Evolutionary conservation across 2,797 vertebrate species (phyloP), one percentile per base, ranked within the genome.

Genomic region (Galagoides demidoff): DNA sequence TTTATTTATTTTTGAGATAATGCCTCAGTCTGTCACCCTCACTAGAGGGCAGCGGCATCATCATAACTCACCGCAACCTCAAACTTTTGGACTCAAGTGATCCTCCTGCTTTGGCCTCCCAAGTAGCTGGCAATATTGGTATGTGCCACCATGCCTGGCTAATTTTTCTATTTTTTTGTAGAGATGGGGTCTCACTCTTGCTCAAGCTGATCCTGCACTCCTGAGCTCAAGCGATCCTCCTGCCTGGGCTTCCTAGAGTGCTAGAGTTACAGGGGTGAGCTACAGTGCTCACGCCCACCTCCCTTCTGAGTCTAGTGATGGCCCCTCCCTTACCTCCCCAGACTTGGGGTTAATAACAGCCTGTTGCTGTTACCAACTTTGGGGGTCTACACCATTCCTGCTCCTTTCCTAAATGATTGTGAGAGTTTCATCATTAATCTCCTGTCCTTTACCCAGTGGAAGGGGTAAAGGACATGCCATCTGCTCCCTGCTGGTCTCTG

Each of bases 401-500:
- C 55, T 66, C 23, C 49, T 49, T 88, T 79, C n/a, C 39, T 88
- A 88, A 84, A 34, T 68, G 63, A 66, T 52, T 68, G 22, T 4
- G 37, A 81, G 43, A 68, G 31, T 34, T 84, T n/a, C 31, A 25
- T 84, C 68, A n/a, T 17, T 55, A 70, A 87, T 88, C 78, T 74
- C 78, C 43, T 73, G 57, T 95, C 83, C 78, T 45, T 78, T 61
- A 84, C 64, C 68, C 64, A 74, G 57, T 79, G 81, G 52, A 91
- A 39, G 39, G 39, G 39, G 39, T 39, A 39, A 39, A 39, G 39
- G 39, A 49, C 68, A 55, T 25, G 25, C 81, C 61, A 71, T 90
- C 76, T 92, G 61, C 82, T 92, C 16, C 55, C 52, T 94, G 77
- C 76, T 86, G 59, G 74, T 85, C 82, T 90, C 29, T 88, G 70